phyloP scores from a whole-genome alignment of 2,113 vertebrate species.

The Ptychochromis oligacanthus region DNA sequence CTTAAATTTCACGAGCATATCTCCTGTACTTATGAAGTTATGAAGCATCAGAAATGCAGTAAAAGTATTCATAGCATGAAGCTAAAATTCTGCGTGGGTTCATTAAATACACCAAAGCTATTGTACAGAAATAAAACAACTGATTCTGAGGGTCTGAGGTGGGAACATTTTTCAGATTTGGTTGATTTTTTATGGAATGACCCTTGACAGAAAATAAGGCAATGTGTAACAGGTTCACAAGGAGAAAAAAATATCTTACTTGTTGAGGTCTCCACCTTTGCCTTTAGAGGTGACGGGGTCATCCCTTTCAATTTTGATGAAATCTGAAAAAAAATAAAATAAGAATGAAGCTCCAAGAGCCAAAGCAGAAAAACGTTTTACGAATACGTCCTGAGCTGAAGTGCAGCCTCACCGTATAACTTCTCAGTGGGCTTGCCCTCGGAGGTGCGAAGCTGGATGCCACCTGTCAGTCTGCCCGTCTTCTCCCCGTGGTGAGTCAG shows the following conservation, averaged over 20 bases:
- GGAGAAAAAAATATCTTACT: slow-evolving; percentile 45
- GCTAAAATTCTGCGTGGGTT: not conserved
- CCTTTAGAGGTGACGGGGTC: slow-evolving; percentile 84
- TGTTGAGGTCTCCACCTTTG: slow-evolving; percentile 76
- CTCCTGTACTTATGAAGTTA: not conserved
- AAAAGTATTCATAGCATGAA: not conserved
- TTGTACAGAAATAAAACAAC: not conserved
- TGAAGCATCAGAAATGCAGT: not conserved
- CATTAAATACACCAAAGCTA: not conserved
- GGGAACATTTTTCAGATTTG: not conserved
- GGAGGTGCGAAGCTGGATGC: slow-evolving; percentile 89
- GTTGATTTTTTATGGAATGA: not conserved
- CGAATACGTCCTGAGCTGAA: not conserved
- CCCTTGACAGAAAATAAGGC: not conserved
- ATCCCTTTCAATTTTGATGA: slow-evolving; percentile 93
- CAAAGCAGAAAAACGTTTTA: not conserved
- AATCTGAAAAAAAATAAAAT: slow-evolving; percentile 82
- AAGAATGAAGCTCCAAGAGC: not conserved
- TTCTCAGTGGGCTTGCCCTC: slow-evolving; percentile 93
- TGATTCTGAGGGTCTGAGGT: not conserved
- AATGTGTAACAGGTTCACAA: not conserved
- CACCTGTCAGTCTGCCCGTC: slow-evolving; percentile 87
- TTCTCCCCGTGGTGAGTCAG: slow-evolving; percentile 94
- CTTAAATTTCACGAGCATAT: too few species aligned
- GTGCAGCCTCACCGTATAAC: slow-evolving; percentile 88